These are phyloP conservation scores for Eulemur macaco DNA, from an alignment of 2,113 vertebrate genomes.

Conservation along the genomic window DNA sequence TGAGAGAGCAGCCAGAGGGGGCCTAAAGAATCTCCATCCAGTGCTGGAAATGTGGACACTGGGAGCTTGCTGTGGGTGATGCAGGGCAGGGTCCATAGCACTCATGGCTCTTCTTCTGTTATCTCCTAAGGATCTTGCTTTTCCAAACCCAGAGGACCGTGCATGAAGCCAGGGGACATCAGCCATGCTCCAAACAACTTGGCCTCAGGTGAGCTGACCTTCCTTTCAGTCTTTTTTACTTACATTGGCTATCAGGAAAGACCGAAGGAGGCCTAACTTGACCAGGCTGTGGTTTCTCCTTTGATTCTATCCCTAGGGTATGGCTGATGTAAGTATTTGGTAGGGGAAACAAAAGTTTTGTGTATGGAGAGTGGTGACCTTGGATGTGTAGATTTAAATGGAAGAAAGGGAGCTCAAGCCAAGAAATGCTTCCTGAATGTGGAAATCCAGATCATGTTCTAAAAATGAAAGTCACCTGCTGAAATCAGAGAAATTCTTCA, in stretches of 20 bases:
- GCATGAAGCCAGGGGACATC: conserved; percentile 21
- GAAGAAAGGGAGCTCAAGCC: not conserved
- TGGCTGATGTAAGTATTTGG: not conserved
- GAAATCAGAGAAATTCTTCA: not conserved
- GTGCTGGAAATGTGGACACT: not conserved
- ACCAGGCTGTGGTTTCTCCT: not conserved
- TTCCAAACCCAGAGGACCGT: conserved; percentile 26
- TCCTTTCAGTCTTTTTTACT: not conserved
- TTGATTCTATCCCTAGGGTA: not conserved
- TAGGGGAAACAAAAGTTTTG: not conserved
- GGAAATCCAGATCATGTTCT: not conserved
- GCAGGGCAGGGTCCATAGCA: not conserved
- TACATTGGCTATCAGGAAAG: not conserved
- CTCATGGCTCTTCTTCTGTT: conserved; percentile 17
- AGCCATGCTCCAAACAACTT: conserved; percentile 44
- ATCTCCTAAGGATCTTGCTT: conserved; percentile 31
- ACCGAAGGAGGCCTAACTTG: not conserved
- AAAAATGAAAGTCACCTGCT: not conserved
- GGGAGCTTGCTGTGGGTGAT: not conserved
- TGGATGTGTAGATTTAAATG: not conserved
- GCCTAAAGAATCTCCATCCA: not conserved
- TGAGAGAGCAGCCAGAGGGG: accelerated
- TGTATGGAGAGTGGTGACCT: not conserved
- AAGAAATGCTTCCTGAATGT: not conserved
- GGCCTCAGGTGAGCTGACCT: conserved; percentile 64